Evolutionary conservation across 1,140 invertebrate species (phyloP).

Genomic region (Dendroctonus ponderosae): DNA sequence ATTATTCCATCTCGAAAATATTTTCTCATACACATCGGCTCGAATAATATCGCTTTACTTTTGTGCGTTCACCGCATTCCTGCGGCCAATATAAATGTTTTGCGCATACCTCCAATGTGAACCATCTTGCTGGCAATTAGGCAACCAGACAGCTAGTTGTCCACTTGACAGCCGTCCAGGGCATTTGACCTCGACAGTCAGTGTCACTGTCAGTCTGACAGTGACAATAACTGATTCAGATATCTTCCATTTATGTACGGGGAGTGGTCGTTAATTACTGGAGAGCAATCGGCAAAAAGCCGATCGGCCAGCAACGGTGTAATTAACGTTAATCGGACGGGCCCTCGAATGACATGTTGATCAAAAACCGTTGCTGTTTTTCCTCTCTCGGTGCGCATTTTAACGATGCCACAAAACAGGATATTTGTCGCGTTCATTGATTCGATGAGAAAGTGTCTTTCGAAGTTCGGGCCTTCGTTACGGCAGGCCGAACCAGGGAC

Average conservation of each 20-base stretch:
- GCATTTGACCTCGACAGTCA: no score
- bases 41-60: conserved; percentile 39
- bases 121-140: neutral
- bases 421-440: conserved; percentile 28
- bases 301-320: neutral
- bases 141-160: no score
- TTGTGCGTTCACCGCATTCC: conserved; percentile 35
- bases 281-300: no score
- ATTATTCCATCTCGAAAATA: conserved; percentile 38
- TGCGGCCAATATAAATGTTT: conserved; percentile 27
- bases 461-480: no score
- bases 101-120: conserved; percentile 8
- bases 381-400: conserved; percentile 6
- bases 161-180: no score
- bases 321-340: conserved; percentile 19
- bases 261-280: no score
- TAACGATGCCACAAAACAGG: conserved; percentile 31
- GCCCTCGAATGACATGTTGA: conserved; percentile 23
- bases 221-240: no score
- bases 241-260: no score
- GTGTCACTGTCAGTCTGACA: no score
- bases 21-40: conserved; percentile 43
- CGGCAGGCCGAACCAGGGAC: no score
- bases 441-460: neutral
- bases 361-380: conserved; percentile 28